Base-by-base conservation (phyloP, 2,113 vertebrate genomes). In the Clarias magur region DNA sequence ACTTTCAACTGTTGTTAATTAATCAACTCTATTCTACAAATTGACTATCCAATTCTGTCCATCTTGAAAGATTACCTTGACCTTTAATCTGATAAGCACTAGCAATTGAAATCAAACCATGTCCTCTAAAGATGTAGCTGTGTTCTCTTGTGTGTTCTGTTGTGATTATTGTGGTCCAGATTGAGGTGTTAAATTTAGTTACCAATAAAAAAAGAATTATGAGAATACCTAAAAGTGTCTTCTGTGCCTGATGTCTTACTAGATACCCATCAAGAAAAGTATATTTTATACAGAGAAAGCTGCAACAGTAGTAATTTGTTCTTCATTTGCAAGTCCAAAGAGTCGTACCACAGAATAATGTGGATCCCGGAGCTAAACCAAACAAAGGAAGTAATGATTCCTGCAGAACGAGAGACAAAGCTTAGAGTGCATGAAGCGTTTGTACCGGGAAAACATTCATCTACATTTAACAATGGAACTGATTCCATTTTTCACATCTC, bases 231-330 rank as follows among this genome's bases (percentile, higher is more conserved):
- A 3, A 73, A 25, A 16, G 1, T n/a, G 19, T 85, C 12, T 68
- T 25, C 42, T 86, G n/a, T 81, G 27, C 16, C 34, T 30, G 13
- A 23, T 88, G 30, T 48, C 30, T 67, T 88, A 82, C 1, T 12
- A 88, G 87, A 82, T 82, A 1, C 87, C 38, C 19, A 59, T 1
- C 3, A 17, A 42, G 11, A 73, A 42, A 73, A 42, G 34, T 42
- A 42, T 42, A 42, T 73, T 42, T 34, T 73, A 42, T 73, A 42
- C 34, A 42, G 70, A 73, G 70, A 73, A 42, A 42, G 17, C 34
- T 72, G 62, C 38, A 80, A 56, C 78, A 78, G 79, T 48, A 89
- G 83, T 85, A 56, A 78, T 8, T 53, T 86, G 34, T n/a, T 15
- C 12, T 81, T 91, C 42, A 60, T 75, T 79, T 87, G 86, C 56